phyloP scores from a whole-genome alignment of 37 sponge, comb jelly and placozoan species.

The Halichondria panicea region DNA sequence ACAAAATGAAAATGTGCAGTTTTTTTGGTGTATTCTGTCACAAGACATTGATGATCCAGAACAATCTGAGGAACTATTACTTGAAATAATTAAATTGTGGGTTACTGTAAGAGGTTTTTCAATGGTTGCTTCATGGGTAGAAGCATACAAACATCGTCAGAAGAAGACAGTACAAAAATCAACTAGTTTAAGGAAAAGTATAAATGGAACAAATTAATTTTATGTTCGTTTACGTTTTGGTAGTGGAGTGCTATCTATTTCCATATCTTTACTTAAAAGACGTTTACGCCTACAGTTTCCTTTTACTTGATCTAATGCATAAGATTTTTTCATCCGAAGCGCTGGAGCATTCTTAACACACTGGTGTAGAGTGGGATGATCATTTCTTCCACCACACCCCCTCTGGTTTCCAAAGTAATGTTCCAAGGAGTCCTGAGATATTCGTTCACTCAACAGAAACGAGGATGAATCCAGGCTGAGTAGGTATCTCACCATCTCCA shows the following conservation, averaged over 20 bases:
- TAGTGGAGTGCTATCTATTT: constrained; percentile 15
- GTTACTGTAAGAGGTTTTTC: constrained; percentile 54
- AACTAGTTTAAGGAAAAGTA: constrained; percentile 24
- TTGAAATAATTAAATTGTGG: constrained; percentile 32
- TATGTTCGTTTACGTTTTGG: constrained; percentile 15
- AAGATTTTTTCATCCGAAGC: constrained; percentile 8
- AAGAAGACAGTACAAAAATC: constrained; percentile 24
- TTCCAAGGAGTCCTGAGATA: constrained; percentile 22
- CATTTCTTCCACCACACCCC: constrained; percentile 23
- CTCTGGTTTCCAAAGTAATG: constrained; percentile 32
- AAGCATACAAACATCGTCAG: constrained; percentile 10
- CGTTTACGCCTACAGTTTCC: constrained; percentile 19
- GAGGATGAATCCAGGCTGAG: background rate
- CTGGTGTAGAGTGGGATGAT: constrained; percentile 31
- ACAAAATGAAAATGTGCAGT: constrained; percentile 41
- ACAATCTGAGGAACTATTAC: constrained; percentile 16
- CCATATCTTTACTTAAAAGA: background rate
- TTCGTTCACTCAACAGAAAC: too few species aligned
- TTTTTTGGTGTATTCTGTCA: constrained; percentile 26
- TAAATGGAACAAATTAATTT: constrained; percentile 5
- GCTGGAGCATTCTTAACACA: constrained; percentile 23
- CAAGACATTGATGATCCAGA: constrained; percentile 9
- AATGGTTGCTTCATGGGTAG: constrained; percentile 26
- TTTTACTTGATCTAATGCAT: constrained; percentile 3
- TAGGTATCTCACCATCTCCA: constrained; percentile 1